Conservation (phyloP, 2,888 invertebrate species). For the Operophtera brumata region DNA sequence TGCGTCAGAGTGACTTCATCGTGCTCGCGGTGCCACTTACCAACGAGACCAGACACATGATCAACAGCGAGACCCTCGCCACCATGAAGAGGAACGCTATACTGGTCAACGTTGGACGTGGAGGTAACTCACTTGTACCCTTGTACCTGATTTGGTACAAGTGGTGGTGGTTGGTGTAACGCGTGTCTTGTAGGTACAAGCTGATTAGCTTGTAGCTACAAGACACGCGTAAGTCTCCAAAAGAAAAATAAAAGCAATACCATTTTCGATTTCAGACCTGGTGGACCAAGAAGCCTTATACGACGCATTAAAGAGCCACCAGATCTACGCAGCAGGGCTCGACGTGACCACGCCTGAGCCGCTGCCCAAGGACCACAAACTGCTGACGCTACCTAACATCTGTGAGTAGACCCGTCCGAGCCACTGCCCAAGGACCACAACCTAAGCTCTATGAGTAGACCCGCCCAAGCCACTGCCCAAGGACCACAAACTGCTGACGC, state of each 20-base stretch:
- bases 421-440: too few species aligned
- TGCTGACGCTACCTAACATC: constrained; percentile 84
- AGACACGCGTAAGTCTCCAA: background rate
- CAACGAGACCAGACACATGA: constrained; percentile 88
- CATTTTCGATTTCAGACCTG: constrained; percentile 65
- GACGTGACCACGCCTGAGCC: constrained; percentile 97
- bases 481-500: constrained; percentile 87
- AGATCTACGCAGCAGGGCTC: constrained; percentile 93
- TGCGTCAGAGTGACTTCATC: constrained; percentile 91
- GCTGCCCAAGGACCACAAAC: constrained; percentile 87
- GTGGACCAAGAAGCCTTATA: constrained; percentile 91
- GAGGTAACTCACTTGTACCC: too few species aligned
- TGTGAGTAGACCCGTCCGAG: too few species aligned
- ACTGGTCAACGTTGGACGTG: constrained; percentile 92
- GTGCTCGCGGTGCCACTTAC: constrained; percentile 89
- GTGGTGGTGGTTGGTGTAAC: too few species aligned
- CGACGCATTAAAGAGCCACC: constrained; percentile 85
- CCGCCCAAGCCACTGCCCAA: constrained; percentile 93
- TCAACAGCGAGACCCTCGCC: constrained; percentile 86
- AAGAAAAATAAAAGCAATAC: background rate
- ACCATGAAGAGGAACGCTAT: constrained; percentile 94
- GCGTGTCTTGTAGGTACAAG: too few species aligned
- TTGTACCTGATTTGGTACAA: too few species aligned
- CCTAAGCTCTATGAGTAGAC: too few species aligned
- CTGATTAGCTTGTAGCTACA: background rate